phyloP scores from a whole-genome alignment of 2,113 vertebrate genomes.

The Hydropotes inermis region DNA sequence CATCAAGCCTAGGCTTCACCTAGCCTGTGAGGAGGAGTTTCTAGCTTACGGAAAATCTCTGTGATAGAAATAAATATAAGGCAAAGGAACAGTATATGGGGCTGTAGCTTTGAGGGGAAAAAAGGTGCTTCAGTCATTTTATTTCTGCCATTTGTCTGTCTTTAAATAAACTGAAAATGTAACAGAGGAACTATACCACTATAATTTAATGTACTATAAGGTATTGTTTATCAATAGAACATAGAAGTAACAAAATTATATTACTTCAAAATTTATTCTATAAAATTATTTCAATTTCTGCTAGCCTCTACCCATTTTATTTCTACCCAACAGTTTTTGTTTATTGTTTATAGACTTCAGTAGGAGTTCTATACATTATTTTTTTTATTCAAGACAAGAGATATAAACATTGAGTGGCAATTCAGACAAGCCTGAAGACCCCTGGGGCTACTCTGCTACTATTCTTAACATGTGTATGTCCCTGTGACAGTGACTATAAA shows the following conservation, averaged over 20 bases:
- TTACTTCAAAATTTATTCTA: background rate
- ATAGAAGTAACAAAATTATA: background rate
- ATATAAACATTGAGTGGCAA: background rate
- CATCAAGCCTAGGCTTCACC: conserved; percentile 24
- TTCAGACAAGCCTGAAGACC: background rate
- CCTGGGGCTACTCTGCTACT: background rate
- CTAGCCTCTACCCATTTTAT: background rate
- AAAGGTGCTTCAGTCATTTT: background rate
- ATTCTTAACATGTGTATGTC: accelerated
- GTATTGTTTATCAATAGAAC: background rate
- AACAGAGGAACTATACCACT: background rate
- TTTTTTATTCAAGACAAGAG: background rate
- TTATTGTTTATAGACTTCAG: background rate
- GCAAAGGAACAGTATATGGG: background rate
- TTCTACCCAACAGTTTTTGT: background rate
- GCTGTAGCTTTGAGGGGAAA: background rate
- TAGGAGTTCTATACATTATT: background rate
- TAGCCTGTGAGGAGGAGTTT: conserved; percentile 39
- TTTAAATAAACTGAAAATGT: conserved; percentile 36
- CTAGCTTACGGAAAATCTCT: background rate
- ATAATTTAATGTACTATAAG: background rate
- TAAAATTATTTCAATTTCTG: background rate
- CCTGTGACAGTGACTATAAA: background rate
- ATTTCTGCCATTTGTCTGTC: background rate
- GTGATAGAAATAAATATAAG: background rate